Evolutionary conservation across 2,888 invertebrate species (phyloP), one percentile per base, ranked within the genome.

Genomic region (Chalcosyrphus nemorum): DNA sequence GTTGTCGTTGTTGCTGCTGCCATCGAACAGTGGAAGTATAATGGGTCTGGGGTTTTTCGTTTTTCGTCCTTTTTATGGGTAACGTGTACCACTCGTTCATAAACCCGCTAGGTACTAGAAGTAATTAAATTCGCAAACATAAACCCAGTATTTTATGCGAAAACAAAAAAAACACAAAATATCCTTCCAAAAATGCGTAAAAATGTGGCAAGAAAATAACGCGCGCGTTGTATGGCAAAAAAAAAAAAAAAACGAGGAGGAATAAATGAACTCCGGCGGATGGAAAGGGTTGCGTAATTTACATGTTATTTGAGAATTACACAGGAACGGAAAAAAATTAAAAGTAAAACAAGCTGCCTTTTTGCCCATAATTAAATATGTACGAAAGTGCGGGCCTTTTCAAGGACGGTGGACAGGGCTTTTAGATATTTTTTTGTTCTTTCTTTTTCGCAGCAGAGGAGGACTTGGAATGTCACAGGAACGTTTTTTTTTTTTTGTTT

Each of bases 211-310:
- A 43, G 35, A 35, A 66, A 38, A 24, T 38, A 41, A 57, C 38
- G 27, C 38, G 32, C 38, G 27, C 38, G 32, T 15, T 43, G 56
- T 32, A 45, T 32, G n/a, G 24, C 35, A n/a, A 32, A 57, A 50
- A n/a, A n/a, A n/a, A n/a, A n/a, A n/a, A n/a, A n/a, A n/a, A n/a
- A n/a, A n/a, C n/a, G n/a, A n/a, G n/a, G n/a, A 17, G 41, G 29
- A 71, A 38, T 61, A 50, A 59, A 61, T 50, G 29, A 50, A 71
- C 71, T 59, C 24, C 41, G n/a, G 24, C 19, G 4, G 63, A 4
- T 17, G 61, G 52, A 68, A 68, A 75, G 75, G 68, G 68, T 81
- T 77, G 54, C 45, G 75, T 81, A 81, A 81, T 75, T 81, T 65
- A 68, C 80, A 68, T 75, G 61, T 75, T 75, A 50, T 75, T 81